Conservation (phyloP, 1,140 invertebrate genomes). For the Ridgeia piscesae region DNA sequence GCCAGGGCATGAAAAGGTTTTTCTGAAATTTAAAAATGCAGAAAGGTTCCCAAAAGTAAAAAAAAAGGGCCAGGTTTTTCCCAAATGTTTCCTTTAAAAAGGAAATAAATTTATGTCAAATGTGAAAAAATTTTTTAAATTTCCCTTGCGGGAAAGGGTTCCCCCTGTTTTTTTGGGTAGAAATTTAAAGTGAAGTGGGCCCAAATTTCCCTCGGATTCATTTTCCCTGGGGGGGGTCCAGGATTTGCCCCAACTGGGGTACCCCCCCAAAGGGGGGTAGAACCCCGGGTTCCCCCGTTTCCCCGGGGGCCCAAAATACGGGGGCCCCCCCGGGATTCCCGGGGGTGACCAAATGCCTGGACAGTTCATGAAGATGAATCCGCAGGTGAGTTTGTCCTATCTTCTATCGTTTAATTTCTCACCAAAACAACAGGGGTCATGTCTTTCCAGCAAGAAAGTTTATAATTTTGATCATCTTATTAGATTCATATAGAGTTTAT, state of each 20-base stretch:
- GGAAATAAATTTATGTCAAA: no score
- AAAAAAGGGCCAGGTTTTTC: no score
- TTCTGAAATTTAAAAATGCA: no score
- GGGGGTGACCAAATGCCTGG: slow-evolving; percentile 27
- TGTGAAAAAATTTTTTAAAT: neutral
- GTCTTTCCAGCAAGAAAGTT: no score
- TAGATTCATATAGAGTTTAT: no score
- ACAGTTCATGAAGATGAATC: slow-evolving; percentile 31
- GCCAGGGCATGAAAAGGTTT: no score
- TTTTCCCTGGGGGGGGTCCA: slow-evolving; percentile 31
- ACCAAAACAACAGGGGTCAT: neutral
- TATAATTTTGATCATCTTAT: no score
- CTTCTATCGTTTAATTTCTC: neutral
- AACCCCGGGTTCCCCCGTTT: neutral
- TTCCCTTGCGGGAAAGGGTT: no score
- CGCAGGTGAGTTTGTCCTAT: slow-evolving; percentile 27
- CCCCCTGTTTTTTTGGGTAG: neutral
- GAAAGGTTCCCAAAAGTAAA: no score
- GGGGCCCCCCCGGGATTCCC: slow-evolving; percentile 23
- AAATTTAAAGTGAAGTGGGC: neutral
- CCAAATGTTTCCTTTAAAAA: no score
- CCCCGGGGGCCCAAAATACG: slow-evolving; percentile 14
- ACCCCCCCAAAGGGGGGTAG: slow-evolving; percentile 15
- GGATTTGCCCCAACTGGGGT: slow-evolving; percentile 29
- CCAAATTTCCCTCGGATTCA: slow-evolving; percentile 28